Base-by-base conservation (phyloP, 2,797 vertebrate genomes). In the Alca torda region DNA sequence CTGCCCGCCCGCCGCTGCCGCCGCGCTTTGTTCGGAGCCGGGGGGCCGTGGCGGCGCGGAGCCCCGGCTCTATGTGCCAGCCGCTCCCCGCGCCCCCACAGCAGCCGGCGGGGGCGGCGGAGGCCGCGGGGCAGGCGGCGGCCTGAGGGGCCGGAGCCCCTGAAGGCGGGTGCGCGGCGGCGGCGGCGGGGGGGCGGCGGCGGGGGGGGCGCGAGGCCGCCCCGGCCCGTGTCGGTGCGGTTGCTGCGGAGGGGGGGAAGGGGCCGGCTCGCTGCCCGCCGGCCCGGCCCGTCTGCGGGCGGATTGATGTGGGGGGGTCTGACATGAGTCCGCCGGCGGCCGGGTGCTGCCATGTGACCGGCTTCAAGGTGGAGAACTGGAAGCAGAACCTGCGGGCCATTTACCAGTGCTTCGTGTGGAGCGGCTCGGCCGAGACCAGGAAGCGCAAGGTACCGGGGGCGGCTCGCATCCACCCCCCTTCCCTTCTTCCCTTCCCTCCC, bases 371-470 rank as follows among this genome's bases (percentile, higher is more conserved):
- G 99, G 99, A 99, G 96, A 99, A 99, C 98, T 99, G 99, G 99
- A 99, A 99, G 98, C 99, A 99, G 98, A 99, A 99, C 95, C 99
- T 99, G 94, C 98, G 99, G 95, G 99, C 99, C 96, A 99, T 99
- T 96, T 99, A 99, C 98, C 99, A 99, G 98, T 99, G 99, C 98
- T 99, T 99, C 99, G 99, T 99, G 96, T 99, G 99, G 99, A 99
- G 99, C 98, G 99, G 99, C 89, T 99, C 99, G 92, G 99, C 99
- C 79, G 99, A 99, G 98, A 99, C 99, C 98, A 98, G 99, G 97
- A 99, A 99, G 98, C 98, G 99, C 95, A 99, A 99, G 99, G 99
- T 99, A 98, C 76, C 91, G 85, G 60, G 78, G 25, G 75, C 85
- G 90, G 83, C 86, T 61, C 76, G 64, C 87, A 79, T 84, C 89